Base-by-base conservation (phyloP, 2,888 invertebrate genomes). In the Coleophora deauratella region DNA sequence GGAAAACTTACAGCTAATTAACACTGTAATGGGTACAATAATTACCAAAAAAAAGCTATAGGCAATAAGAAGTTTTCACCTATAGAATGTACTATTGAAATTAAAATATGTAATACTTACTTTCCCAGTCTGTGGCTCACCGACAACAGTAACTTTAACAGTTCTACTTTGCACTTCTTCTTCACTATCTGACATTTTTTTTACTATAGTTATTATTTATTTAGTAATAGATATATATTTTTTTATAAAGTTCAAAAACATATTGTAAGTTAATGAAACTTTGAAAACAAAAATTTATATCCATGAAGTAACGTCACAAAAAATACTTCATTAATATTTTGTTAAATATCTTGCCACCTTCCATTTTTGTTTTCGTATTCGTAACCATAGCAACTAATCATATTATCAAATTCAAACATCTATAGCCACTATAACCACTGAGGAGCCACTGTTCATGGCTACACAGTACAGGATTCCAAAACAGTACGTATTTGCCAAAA, bases 51-150 rank as follows among this genome's bases (percentile, higher is more conserved):
- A n/a, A n/a, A n/a, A n/a, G n/a, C n/a, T n/a, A n/a, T n/a, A n/a
- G n/a, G n/a, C n/a, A n/a, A n/a, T n/a, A n/a, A n/a, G n/a, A n/a
- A n/a, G n/a, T n/a, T n/a, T n/a, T n/a, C n/a, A n/a, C n/a, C n/a
- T n/a, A n/a, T n/a, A n/a, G n/a, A n/a, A n/a, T 21, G 3, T 21
- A 6, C 21, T 4, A 10, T 31, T 8, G 4, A 4, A 9, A 31
- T 9, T 31, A 11, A 31, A 9, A n/a, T 31, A 1, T 31, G 4
- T 1, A n/a, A 45, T 43, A 82, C 87, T 87, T 84, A 94, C 94
- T 88, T 96, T 96, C 52, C 96, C 96, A 52, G 91, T 91, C 44
- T 89, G 88, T 38, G 93, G 88, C 71, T 95, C 94, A 27, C 96
- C 96, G 55, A 95, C 86, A 49, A 96, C 79, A 36, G 93, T 91